phyloP scores from a whole-genome alignment of 1,140 invertebrate species.

The Rhizoglyphus robini region DNA sequence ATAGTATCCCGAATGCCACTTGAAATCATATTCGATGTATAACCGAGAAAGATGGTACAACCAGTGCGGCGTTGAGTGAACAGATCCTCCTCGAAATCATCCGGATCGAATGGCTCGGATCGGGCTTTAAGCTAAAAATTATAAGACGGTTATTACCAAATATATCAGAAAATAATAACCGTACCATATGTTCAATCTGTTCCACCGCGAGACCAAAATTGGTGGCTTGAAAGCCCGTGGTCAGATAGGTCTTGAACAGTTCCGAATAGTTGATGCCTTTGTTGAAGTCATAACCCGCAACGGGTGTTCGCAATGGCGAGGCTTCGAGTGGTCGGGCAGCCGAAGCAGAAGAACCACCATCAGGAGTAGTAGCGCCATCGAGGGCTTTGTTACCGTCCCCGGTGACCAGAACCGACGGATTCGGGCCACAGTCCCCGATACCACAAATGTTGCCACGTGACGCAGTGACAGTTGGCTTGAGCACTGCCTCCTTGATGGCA shows the following conservation, averaged over 20 bases:
- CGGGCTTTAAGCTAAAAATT: slow-evolving; percentile 41
- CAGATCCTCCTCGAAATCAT: slow-evolving; percentile 51
- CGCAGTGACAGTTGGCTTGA: not conserved
- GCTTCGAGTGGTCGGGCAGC: not conserved
- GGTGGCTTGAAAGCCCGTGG: slow-evolving; percentile 89
- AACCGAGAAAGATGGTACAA: slow-evolving; percentile 95
- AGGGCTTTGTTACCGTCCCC: too few relatives aligned
- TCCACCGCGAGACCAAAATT: slow-evolving; percentile 78
- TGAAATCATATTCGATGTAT: slow-evolving; percentile 94
- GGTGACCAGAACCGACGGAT: too few relatives aligned
- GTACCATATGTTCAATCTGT: slow-evolving; percentile 84
- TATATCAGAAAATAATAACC: slow-evolving; percentile 8
- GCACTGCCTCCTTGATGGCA: slow-evolving; percentile 3
- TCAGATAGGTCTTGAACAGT: slow-evolving; percentile 61
- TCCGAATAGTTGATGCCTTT: slow-evolving; percentile 72
- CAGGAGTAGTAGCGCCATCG: not conserved
- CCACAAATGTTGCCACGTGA: too few relatives aligned
- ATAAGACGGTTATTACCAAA: slow-evolving; percentile 13
- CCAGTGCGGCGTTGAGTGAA: slow-evolving; percentile 60
- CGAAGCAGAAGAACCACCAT: not conserved
- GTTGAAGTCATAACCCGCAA: slow-evolving; percentile 79
- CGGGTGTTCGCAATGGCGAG: not conserved
- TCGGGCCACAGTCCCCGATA: too few relatives aligned
- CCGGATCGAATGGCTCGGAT: slow-evolving; percentile 46
- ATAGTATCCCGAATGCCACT: slow-evolving; percentile 85